Percentiles rank a stretch among this genome's conserved stretches.
These are phyloP conservation scores for Hemibagrus wyckioides DNA, from an alignment of 2,113 vertebrate genomes.

Conservation along the genomic window DNA sequence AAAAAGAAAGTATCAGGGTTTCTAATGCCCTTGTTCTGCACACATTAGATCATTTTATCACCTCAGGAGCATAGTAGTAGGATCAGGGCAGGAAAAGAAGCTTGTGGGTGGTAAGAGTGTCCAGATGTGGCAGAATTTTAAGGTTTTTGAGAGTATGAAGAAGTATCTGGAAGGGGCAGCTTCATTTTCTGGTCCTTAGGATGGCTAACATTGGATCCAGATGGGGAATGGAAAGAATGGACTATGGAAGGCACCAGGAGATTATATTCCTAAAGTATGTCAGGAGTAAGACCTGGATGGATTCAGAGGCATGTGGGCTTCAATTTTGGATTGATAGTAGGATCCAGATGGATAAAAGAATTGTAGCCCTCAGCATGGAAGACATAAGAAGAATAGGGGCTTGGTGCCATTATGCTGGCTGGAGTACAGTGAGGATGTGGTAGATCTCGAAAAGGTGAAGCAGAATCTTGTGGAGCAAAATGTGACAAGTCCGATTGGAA, in stretches of 20 bases:
- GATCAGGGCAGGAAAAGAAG: background rate
- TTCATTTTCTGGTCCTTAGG: background rate
- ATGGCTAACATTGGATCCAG: background rate
- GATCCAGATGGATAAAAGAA: background rate
- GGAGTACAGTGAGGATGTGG: background rate
- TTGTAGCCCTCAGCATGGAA: background rate
- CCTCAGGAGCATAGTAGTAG: background rate
- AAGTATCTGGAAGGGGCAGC: background rate
- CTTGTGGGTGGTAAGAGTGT: background rate
- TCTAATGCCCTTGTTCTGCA: background rate
- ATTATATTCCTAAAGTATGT: background rate
- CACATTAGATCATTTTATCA: background rate
- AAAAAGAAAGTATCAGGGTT: background rate
- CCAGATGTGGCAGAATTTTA: background rate
- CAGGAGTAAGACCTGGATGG: background rate
- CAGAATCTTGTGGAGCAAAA: background rate
- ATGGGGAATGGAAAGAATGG: background rate
- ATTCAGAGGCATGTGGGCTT: background rate
- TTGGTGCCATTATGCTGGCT: background rate
- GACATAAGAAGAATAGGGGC: background rate
- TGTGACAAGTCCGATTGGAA: background rate
- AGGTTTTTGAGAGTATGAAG: background rate
- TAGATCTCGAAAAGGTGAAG: background rate
- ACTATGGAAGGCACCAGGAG: background rate
- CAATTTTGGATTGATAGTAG: background rate